Base-by-base conservation (phyloP, 2,888 invertebrate species). In the Timema podura region DNA sequence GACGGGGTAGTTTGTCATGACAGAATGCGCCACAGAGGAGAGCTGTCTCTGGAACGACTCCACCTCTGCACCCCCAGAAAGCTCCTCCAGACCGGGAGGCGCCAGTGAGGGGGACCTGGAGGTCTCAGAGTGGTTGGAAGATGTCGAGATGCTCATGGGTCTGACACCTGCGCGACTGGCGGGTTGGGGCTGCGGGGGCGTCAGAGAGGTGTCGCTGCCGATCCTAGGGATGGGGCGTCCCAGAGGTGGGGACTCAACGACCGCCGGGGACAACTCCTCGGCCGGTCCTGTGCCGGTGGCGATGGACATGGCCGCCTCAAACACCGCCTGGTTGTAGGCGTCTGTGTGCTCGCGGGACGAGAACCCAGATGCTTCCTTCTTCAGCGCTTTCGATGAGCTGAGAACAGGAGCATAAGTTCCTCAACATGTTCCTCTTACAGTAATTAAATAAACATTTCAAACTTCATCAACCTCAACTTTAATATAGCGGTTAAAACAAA, bases 371-470 rank as follows among this genome's bases (percentile, higher is more conserved):
- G 86, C 85, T 76, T 87, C 86, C 83, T 85, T 85, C 81, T 86
- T 87, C 75, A 86, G 78, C 74, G 83, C 82, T 79, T 86, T 86
- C 45, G 86, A 86, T 59, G 86, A 86, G 76, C 87, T 87, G 80
- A 65, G 80, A 81, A 70, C 71, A 59, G 46, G 59, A 67, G 8
- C 57, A 61, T n/a, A 30, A 30, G 30, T 30, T 30, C 30, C 30
- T 30, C 30, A 30, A 30, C 30, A 3, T 2, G 30, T 3, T 1
- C 30, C 30, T 30, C 30, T 30, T 3, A 30, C 30, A 30, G 3
- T 30, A 30, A 30, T 30, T 30, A 30, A 30, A 30, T 30, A 30
- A 30, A 30, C 30, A 30, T 30, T 30, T 3, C 30, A 30, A 30
- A 30, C 3, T 30, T 30, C 30, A 30, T 30, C 30, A 30, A 30